Evolutionary conservation across 2,113 vertebrate species (phyloP), one percentile per base, ranked within the genome.

Genomic region (Aplodontia rufa): DNA sequence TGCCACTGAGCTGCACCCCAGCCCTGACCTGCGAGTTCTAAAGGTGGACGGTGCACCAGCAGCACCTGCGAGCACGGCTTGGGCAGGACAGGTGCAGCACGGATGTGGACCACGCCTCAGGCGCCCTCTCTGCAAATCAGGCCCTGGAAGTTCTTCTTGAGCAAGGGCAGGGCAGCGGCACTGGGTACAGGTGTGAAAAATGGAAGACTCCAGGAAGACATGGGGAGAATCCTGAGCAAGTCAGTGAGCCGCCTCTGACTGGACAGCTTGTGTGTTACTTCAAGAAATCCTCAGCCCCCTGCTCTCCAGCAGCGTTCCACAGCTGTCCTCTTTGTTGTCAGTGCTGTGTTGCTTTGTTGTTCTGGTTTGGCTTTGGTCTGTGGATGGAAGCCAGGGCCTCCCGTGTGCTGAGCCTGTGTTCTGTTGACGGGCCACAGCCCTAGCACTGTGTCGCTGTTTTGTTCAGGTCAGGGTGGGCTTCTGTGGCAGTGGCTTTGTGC

Each of bases 261-360:
- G 12, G 51, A 69, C 26, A 20, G 42, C 1, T 0, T 2, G 0
- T 8, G 0, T 69, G 40, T 51, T 28, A 35, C 49, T 28, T 64
- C 60, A 60, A 42, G 87, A 22, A 20, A 19, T 47, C 19, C 20
- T 7, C 45, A 8, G 40, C 17, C 60, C 42, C 26, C 55, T 5
- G 0, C 30, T 0, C 0, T 37, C n/a, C n/a, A n/a, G n/a, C n/a
- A n/a, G 37, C 12, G 14, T n/a, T n/a, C 3, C 3, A 32, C 14
- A 14, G 74, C 45, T 19, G 30, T n/a, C n/a, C 74, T 16, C 11
- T 32, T 11, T 19, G 51, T 22, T 28, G 32, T 68, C 51, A 51
- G 51, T 51, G 14, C 51, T 51, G 51, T 14, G 51, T 8, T 51
- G 51, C 51, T 51, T 51, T 8, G 8, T 51, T 8, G 51, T 51